Base-by-base conservation (phyloP, 2,797 vertebrate genomes). In the Lagorchestes hirsutus region DNA sequence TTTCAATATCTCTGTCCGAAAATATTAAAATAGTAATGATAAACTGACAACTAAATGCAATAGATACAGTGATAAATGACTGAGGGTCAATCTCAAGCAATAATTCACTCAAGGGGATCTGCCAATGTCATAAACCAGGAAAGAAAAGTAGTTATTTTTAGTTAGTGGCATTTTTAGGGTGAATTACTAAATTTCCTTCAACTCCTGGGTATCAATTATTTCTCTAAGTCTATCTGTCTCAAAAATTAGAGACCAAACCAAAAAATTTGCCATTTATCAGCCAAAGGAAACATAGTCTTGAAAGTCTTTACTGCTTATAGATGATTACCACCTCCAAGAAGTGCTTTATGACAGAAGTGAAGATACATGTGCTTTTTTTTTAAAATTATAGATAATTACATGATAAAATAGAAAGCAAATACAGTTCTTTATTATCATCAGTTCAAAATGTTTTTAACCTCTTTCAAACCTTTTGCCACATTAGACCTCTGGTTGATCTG, bases 101-200 rank as follows among this genome's bases (percentile, higher is more conserved):
- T 97, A 96, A 97, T 96, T 97, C 93, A 95, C 34, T 97, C 40
- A 92, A 54, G 40, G 93, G 62, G 0, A 91, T 92, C 93, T 95
- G 10, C 13, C 95, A 56, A 94, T 96, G 87, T 94, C 59, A 94
- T 97, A 93, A 96, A 90, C 3, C 4, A 0, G 4, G n/a, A 91
- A 94, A 97, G 62, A 27, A 16, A 95, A 97, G 46, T 82, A 62
- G 59, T 91, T 96, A 93, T 93, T 97, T 94, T 90, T 97, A 93
- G 92, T 94, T 91, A 90, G 67, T 12, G 93, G 54, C 56, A 92
- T 93, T 94, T 92, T 90, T 93, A 96, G 92, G 95, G 91, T 58
- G 28, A 93, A 31, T 55, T 59, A 46, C 93, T 55, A 93, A 22
- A 58, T 92, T 95, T 92, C 74, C 93, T 56, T 46, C 57, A 92